Percentiles rank a stretch among this genome's conserved stretches.
These are phyloP conservation scores for Pipra filicauda DNA, from an alignment of 2,113 vertebrate genomes.

Conservation along the genomic window DNA sequence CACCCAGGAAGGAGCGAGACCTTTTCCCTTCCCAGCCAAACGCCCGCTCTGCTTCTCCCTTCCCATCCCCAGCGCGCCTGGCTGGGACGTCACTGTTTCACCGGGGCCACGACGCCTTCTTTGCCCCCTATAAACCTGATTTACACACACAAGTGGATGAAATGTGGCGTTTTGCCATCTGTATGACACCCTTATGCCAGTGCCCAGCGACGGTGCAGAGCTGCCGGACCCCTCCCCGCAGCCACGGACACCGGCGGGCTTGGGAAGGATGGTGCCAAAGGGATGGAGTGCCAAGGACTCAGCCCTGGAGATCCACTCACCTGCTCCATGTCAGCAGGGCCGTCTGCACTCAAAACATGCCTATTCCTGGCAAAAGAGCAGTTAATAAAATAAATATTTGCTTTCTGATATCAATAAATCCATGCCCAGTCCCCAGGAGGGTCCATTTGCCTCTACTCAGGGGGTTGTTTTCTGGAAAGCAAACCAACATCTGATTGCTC, in stretches of 20 bases:
- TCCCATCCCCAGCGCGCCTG: accelerated
- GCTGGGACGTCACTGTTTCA: background rate
- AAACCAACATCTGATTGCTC: background rate
- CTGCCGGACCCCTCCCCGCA: background rate
- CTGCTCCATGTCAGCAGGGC: accelerated
- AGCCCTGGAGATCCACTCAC: background rate
- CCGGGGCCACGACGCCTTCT: background rate
- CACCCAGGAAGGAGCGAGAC: accelerated
- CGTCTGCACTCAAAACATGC: background rate
- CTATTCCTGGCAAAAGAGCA: background rate
- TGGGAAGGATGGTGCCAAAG: background rate
- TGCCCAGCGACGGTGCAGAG: background rate
- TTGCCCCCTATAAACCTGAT: background rate
- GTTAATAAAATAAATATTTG: background rate
- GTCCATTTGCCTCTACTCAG: background rate
- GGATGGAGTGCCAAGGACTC: background rate
- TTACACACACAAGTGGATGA: background rate
- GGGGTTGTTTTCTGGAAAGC: background rate
- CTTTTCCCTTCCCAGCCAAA: background rate
- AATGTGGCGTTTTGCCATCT: background rate
- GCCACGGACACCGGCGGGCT: background rate
- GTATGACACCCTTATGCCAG: background rate
- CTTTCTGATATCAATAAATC: background rate
- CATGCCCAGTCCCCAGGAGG: background rate
- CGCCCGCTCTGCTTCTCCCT: accelerated